Evolutionary conservation across 2,797 vertebrate species (phyloP), one percentile per base, ranked within the genome.

Genomic region (Acridotheres tristis): DNA sequence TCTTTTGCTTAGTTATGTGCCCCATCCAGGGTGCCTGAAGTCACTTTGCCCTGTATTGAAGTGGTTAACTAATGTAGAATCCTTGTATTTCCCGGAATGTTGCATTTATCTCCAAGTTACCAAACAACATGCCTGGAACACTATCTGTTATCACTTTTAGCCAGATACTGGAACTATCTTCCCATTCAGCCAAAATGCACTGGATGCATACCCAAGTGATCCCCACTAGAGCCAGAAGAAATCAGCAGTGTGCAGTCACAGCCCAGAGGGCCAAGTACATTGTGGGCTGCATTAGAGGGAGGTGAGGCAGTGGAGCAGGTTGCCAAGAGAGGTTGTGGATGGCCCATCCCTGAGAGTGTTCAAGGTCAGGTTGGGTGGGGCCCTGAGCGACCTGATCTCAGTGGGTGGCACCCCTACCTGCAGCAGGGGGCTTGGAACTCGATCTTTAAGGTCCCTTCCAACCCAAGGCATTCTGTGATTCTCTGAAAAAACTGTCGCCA

Each of bases 211-310:
- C 55, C 25, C 5, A 81, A 36, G n/a, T 65, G 30, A 58, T 90
- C 16, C 40, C 29, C 13, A 1, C n/a, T 54, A 43, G 82, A 75
- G 40, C 43, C 63, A 66, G 81, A 62, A 59, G 21, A 14, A 65
- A 15, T 18, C 45, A 32, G 5, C 29, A 23, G 25, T 32, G 38
- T 42, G 18, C 14, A 5, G 13, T 66, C 0, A 0, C 29, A 65
- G 17, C 45, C 34, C 30, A 47, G 66, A 84, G 65, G 18, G 59
- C 51, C 38, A 53, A 17, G 30, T 21, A 32, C 29, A 13, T 27
- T 47, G n/a, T 53, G 45, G 40, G 26, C 40, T 59, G 34, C 40
- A 59, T 27, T 40, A 16, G 59, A 66, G 30, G 16, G 18, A 45
- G 13, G 6, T 59, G 47, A 59, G 30, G 30, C 40, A 20, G 5